Percentiles rank a stretch among this genome's conserved stretches.
Evolutionary conservation across 2,888 invertebrate genomes (phyloP).

Genomic region (Drosophila bunnanda): DNA sequence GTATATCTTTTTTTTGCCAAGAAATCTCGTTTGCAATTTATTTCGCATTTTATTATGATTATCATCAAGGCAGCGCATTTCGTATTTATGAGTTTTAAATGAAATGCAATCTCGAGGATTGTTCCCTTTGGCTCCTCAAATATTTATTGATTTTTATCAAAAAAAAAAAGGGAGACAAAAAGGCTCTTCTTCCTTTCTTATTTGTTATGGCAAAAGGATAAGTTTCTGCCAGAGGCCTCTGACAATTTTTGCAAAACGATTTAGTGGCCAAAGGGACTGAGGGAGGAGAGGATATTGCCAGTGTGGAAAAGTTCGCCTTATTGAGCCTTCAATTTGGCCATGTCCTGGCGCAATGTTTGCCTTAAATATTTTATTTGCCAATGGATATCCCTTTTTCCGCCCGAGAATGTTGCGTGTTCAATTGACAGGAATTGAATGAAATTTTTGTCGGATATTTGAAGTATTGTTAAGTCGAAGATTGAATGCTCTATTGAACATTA

Average conservation of each 20-base stretch:
- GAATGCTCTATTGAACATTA: conserved; percentile 4
- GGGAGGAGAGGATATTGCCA: not conserved
- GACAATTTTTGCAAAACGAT: conserved; percentile 72
- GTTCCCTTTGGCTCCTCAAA: conserved; percentile 60
- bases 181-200: conserved; percentile 17
- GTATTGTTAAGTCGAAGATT: not conserved
- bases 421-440: conserved; percentile 40
- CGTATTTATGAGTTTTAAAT: conserved; percentile 81
- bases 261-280: conserved; percentile 53
- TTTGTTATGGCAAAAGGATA: conserved; percentile 62
- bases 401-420: conserved; percentile 35
- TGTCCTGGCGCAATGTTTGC: conserved; percentile 60
- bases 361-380: conserved; percentile 66
- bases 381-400: conserved; percentile 40
- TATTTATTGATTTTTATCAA: conserved; percentile 74
- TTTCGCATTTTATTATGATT: conserved; percentile 73
- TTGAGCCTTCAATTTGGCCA: conserved; percentile 60
- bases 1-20: conserved; percentile 4
- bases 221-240: conserved; percentile 52
- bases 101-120: conserved; percentile 71
- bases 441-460: not conserved
- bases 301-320: conserved; percentile 50
- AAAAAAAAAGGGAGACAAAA: conserved; percentile 1
- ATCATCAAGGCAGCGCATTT: conserved; percentile 69
- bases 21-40: conserved; percentile 68